Evolutionary conservation across 2,797 vertebrate species (phyloP).

Genomic region (Acipenser transmontanus): DNA sequence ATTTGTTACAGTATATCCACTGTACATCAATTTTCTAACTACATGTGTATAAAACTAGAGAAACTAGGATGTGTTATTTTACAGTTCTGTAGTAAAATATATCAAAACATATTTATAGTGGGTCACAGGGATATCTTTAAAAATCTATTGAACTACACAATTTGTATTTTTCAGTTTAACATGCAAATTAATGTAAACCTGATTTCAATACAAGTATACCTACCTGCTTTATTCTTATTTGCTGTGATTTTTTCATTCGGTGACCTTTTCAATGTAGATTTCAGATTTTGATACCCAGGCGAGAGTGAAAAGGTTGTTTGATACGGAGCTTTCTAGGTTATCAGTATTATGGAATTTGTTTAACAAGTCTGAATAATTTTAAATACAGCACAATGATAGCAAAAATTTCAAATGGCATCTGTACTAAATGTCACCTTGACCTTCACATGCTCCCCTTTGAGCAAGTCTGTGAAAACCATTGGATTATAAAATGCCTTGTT

Average conservation of each 20-base stretch:
- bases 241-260: slow-evolving; percentile 11
- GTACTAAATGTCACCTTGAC: slow-evolving; percentile 13
- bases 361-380: neutral
- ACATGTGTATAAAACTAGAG: too few relatives aligned
- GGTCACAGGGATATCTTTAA: neutral
- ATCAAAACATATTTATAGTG: neutral
- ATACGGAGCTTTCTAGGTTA: slow-evolving; percentile 3
- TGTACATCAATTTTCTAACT: neutral
- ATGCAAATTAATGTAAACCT: slow-evolving; percentile 10
- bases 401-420: neutral
- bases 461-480: too few relatives aligned
- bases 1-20: neutral
- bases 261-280: slow-evolving; percentile 19
- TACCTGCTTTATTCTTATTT: slow-evolving; percentile 12
- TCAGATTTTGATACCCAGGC: neutral
- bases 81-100: too few relatives aligned
- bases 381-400: neutral
- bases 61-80: too few relatives aligned
- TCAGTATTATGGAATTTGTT: slow-evolving; percentile 6
- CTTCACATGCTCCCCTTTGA: too few relatives aligned
- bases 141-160: slow-evolving; percentile 1
- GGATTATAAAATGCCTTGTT: too few relatives aligned
- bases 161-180: slow-evolving; percentile 1
- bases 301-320: slow-evolving; percentile 8
- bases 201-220: slow-evolving; percentile 1